A percentile compares a stretch with the other conserved stretches of the same genome.
These are phyloP conservation scores for Morone chrysops DNA, from an alignment of 2,113 vertebrate genomes.

Conservation along the genomic window DNA sequence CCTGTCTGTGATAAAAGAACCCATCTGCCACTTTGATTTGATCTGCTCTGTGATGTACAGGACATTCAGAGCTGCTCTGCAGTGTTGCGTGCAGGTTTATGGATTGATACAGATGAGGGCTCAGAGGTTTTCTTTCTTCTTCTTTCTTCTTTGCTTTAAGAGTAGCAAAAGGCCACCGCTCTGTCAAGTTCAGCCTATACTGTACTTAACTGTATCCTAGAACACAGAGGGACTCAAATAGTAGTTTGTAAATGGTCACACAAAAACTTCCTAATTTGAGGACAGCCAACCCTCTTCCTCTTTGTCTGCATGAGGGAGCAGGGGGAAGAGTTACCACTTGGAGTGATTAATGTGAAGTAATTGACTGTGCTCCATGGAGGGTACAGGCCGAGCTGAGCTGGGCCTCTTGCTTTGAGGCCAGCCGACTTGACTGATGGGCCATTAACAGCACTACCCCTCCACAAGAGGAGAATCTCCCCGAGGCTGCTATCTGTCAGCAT, in stretches of 20 bases:
- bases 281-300: neutral
- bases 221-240: neutral
- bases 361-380: constrained; percentile 56
- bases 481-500: constrained; percentile 59
- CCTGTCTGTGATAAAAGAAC: constrained; percentile 18
- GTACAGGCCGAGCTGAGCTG: constrained; percentile 38
- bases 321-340: constrained; percentile 59
- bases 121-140: neutral
- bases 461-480: constrained; percentile 57
- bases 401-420: constrained; percentile 67
- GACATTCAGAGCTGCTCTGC: constrained; percentile 6
- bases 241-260: constrained; percentile 29
- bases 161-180: constrained; percentile 1
- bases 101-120: constrained; percentile 40
- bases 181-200: neutral
- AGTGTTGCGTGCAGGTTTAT: constrained; percentile 33
- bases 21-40: constrained; percentile 15
- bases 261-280: constrained; percentile 30
- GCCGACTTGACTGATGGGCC: constrained; percentile 67
- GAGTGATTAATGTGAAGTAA: constrained; percentile 76
- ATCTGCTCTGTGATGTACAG: constrained; percentile 21
- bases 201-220: constrained; percentile 2
- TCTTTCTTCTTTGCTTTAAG: neutral
- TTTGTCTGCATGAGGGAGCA: constrained; percentile 52
- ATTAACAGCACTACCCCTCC: constrained; percentile 62